These are phyloP conservation scores for Actenoides lindsayi DNA, from an alignment of 2,113 vertebrate species.

Conservation along the genomic window DNA sequence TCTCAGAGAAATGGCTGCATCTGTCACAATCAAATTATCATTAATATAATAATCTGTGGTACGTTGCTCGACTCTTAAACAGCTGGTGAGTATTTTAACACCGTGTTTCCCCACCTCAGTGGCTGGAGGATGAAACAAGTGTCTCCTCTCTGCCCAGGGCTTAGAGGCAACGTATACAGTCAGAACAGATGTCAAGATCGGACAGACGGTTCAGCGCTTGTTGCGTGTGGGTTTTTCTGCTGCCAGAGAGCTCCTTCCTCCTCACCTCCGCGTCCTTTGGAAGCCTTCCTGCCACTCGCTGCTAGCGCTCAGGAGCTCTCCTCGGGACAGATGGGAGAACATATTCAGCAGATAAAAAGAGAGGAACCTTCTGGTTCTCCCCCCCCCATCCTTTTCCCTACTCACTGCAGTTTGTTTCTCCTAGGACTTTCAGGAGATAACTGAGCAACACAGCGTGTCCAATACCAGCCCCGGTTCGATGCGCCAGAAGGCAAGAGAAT, in stretches of 20 bases:
- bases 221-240: neutral
- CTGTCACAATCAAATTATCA: neutral
- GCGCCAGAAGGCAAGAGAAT: neutral
- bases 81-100: neutral
- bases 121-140: neutral
- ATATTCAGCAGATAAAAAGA: neutral
- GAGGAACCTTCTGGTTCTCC: neutral
- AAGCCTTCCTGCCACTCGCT: neutral
- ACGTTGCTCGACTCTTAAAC: neutral
- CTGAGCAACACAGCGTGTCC: neutral
- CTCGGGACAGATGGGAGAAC: neutral
- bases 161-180: neutral
- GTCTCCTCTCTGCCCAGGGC: neutral
- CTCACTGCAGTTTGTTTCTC: neutral
- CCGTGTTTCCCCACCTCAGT: neutral
- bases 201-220: neutral
- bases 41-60: neutral
- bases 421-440: neutral
- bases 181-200: neutral
- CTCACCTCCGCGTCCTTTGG: neutral
- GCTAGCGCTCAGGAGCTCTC: neutral
- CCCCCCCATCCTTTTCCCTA: neutral
- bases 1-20: neutral
- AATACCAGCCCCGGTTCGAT: neutral
- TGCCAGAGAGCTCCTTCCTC: neutral